Evolutionary conservation across 1,140 invertebrate species (phyloP).

Genomic region (Platyura marginata): DNA sequence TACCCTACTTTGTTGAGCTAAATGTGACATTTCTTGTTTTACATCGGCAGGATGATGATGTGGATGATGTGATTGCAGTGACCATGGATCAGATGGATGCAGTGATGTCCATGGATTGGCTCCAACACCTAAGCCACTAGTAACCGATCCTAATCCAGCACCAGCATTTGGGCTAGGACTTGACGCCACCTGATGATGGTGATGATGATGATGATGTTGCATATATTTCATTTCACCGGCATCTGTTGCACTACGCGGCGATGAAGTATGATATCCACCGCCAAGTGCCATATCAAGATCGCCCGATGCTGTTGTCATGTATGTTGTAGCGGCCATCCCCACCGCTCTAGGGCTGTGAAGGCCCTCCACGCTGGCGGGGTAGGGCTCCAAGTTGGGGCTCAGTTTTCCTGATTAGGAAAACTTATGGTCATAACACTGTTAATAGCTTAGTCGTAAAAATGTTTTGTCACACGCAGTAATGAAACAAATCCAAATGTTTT

Average conservation of each 20-base stretch:
- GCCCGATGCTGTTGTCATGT: constrained; percentile 57
- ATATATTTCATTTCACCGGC: constrained; percentile 89
- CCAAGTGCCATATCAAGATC: constrained; percentile 57
- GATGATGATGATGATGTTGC: constrained; percentile 59
- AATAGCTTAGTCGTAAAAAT: no score
- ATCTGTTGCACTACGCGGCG: constrained; percentile 57
- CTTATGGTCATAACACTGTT: no score
- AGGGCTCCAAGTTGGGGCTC: constrained; percentile 27
- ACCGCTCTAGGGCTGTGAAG: constrained; percentile 27
- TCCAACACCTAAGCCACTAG: constrained; percentile 36
- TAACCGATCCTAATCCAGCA: constrained; percentile 39
- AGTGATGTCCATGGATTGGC: constrained; percentile 71
- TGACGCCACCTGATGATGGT: constrained; percentile 52
- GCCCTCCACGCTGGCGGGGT: constrained; percentile 27
- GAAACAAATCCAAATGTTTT: no score
- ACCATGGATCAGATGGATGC: constrained; percentile 65
- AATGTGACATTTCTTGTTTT: constrained; percentile 43
- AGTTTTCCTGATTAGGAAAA: constrained; percentile 15
- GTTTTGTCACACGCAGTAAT: no score
- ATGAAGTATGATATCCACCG: constrained; percentile 51
- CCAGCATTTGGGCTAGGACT: constrained; percentile 32
- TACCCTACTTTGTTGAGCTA: constrained; percentile 27
- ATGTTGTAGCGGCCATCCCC: constrained; percentile 69
- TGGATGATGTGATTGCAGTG: constrained; percentile 46
- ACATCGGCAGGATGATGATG: constrained; percentile 48